phyloP scores from a whole-genome alignment of 2,888 invertebrate species.

The Melieria omissa region DNA sequence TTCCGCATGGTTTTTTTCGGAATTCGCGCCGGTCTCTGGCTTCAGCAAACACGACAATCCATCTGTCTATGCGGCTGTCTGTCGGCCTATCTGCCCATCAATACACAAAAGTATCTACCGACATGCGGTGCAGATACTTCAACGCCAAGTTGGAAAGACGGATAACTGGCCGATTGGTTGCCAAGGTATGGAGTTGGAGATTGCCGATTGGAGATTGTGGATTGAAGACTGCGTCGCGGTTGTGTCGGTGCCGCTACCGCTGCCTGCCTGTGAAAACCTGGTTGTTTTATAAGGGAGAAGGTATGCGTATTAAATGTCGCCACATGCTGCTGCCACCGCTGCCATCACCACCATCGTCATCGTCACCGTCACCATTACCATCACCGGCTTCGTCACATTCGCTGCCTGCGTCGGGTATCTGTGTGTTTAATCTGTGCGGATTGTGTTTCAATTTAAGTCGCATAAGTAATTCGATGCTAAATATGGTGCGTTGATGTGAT shows the following conservation, averaged over 20 bases:
- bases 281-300: conserved; percentile 4
- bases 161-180: too few relatives aligned
- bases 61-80: too few relatives aligned
- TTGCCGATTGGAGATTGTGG: not conserved
- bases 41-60: too few relatives aligned
- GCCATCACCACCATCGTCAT: too few relatives aligned
- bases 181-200: not conserved
- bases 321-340: not conserved
- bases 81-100: too few relatives aligned
- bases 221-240: conserved; percentile 16
- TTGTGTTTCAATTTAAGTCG: conserved; percentile 45
- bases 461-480: conserved; percentile 45
- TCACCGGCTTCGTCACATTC: too few relatives aligned
- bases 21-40: too few relatives aligned
- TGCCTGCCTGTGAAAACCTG: conserved; percentile 3
- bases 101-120: too few relatives aligned
- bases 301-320: conserved; percentile 12
- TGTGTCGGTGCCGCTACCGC: not conserved
- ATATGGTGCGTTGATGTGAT: conserved; percentile 36
- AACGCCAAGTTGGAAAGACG: too few relatives aligned
- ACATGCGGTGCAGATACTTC: too few relatives aligned
- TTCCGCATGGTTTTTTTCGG: not conserved
- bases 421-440: conserved; percentile 35
- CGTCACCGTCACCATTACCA: too few relatives aligned
- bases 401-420: not conserved